Conservation (phyloP, 1,140 invertebrate genomes). For the Batillaria attramentaria region DNA sequence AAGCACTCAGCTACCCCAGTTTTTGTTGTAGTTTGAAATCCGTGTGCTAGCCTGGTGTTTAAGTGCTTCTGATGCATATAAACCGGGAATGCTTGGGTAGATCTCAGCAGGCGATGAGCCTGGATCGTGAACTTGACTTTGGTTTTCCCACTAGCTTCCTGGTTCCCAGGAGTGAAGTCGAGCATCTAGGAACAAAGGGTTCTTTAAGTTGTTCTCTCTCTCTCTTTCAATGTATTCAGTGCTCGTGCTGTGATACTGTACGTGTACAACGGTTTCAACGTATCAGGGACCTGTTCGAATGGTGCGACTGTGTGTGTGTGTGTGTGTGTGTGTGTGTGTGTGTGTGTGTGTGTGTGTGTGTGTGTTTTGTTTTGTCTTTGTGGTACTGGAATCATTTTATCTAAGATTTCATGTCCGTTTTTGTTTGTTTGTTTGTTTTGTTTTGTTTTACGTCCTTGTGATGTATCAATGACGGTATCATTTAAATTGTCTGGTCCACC, state of each 20-base stretch:
- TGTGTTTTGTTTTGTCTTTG: neutral
- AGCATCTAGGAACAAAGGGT: too few species aligned
- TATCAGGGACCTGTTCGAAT: neutral
- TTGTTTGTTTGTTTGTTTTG: neutral
- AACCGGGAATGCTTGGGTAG: neutral
- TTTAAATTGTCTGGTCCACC: too few species aligned
- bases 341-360: constrained; percentile 1
- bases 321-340: neutral
- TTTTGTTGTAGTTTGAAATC: too few species aligned
- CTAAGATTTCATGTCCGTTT: neutral
- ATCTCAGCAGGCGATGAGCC: neutral
- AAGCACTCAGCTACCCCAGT: too few species aligned
- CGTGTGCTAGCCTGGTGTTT: neutral
- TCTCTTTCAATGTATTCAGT: neutral
- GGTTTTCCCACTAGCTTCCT: neutral
- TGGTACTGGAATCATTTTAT: too few species aligned
- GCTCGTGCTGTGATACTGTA: constrained; percentile 12
- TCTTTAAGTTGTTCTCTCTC: neutral
- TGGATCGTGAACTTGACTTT: neutral
- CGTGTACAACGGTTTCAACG: constrained; percentile 6
- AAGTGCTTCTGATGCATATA: neutral
- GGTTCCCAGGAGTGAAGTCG: too few species aligned
- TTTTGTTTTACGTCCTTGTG: neutral
- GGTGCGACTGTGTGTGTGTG: neutral
- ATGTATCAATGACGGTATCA: too few species aligned